Percentiles rank a stretch among this genome's conserved stretches.
Conservation (phyloP, 1,140 invertebrate genomes). For the Mactra quadrangularis region DNA sequence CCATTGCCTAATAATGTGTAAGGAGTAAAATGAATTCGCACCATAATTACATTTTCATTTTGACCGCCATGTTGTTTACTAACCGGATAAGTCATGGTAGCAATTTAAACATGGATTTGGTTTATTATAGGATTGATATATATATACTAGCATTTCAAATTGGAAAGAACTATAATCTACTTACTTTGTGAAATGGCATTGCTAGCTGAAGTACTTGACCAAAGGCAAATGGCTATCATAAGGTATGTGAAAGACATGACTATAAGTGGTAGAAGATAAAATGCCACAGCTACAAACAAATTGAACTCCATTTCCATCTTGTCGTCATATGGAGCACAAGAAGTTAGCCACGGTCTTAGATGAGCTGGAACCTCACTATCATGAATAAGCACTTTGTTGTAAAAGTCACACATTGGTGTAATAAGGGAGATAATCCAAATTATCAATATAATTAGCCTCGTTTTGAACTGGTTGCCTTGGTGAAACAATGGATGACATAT, state of each 20-base stretch:
- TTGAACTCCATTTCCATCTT: constrained; percentile 86
- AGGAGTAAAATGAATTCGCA: too few species aligned
- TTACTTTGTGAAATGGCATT: constrained; percentile 42
- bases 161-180: too few species aligned
- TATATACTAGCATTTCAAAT: too few species aligned
- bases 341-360: constrained; percentile 66
- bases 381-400: constrained; percentile 56
- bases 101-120: too few species aligned
- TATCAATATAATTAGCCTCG: constrained; percentile 87
- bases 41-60: too few species aligned
- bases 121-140: too few species aligned
- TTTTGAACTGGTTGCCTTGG: constrained; percentile 88
- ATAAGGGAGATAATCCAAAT: constrained; percentile 88
- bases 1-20: too few species aligned
- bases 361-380: constrained; percentile 56
- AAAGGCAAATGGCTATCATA: constrained; percentile 92
- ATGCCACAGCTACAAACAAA: constrained; percentile 88
- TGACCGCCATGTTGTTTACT: too few species aligned
- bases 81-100: too few species aligned
- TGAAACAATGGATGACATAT: constrained; percentile 95
- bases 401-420: constrained; percentile 61
- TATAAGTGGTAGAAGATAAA: constrained; percentile 90
- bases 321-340: constrained; percentile 56
- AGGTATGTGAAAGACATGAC: constrained; percentile 94
- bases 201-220: constrained; percentile 90